phyloP scores from a whole-genome alignment of 2,797 vertebrate species.

The Clarias platycephalus region DNA sequence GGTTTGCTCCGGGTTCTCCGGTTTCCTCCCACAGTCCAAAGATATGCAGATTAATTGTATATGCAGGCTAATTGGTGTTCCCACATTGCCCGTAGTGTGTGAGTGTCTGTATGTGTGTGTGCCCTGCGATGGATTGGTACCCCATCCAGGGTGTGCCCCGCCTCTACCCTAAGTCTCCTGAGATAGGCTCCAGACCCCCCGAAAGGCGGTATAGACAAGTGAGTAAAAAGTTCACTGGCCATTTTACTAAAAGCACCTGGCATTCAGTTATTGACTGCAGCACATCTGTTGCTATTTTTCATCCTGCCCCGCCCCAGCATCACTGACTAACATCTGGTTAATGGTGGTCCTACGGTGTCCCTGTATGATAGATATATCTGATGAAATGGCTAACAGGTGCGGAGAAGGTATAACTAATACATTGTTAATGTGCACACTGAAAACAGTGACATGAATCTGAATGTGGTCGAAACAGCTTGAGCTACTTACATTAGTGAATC shows the following conservation, averaged over 20 bases:
- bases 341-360: not conserved
- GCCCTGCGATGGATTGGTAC: too few relatives aligned
- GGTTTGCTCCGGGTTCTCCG: too few relatives aligned
- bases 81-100: too few relatives aligned
- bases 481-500: constrained; percentile 18
- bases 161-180: too few relatives aligned
- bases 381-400: not conserved
- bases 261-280: too few relatives aligned
- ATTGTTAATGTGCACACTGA: not conserved
- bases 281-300: constrained; percentile 8
- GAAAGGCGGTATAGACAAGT: too few relatives aligned
- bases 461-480: not conserved
- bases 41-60: too few relatives aligned
- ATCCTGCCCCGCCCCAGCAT: not conserved
- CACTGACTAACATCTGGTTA: constrained; percentile 18
- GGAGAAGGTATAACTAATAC: not conserved
- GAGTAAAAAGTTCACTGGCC: not conserved
- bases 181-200: too few relatives aligned
- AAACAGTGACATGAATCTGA: not conserved
- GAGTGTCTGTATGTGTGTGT: too few relatives aligned
- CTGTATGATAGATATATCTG: not conserved
- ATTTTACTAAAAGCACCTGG: not conserved
- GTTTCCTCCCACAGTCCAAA: too few relatives aligned
- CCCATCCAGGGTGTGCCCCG: too few relatives aligned
- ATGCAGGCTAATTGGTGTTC: too few relatives aligned